phyloP scores from a whole-genome alignment of 2,888 invertebrate species.

The Megastigmus dorsalis region DNA sequence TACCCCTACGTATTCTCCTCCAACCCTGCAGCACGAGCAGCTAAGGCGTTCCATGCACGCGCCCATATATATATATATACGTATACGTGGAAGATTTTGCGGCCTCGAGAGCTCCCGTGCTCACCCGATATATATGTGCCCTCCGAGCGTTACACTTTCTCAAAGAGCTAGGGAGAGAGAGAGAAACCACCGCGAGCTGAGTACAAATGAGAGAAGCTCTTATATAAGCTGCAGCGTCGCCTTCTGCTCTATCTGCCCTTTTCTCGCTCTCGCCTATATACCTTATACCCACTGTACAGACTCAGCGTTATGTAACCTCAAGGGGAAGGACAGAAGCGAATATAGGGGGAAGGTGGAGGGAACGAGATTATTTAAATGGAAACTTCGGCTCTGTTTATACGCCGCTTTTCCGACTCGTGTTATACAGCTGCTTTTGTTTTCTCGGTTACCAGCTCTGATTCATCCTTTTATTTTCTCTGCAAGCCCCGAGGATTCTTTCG shows the following conservation, averaged over 20 bases:
- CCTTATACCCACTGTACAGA: too few species aligned
- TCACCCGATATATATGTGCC: neutral
- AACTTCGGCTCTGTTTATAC: neutral
- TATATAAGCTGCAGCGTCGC: constrained; percentile 5
- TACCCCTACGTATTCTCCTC: neutral
- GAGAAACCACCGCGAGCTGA: constrained; percentile 5
- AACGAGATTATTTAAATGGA: neutral
- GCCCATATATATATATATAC: too few species aligned
- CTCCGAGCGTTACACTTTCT: constrained; percentile 12
- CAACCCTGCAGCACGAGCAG: too few species aligned
- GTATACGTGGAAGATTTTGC: neutral
- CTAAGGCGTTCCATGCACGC: neutral
- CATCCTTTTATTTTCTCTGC: neutral
- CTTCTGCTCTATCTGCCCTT: constrained; percentile 27
- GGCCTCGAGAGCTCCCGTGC: neutral
- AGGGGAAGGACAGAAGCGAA: neutral
- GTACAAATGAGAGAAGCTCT: constrained; percentile 35
- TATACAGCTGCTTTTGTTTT: neutral
- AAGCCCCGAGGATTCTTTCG: neutral
- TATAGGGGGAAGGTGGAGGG: neutral
- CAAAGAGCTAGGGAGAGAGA: neutral
- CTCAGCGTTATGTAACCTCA: neutral
- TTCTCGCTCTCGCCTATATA: too few species aligned
- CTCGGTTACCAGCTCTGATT: neutral
- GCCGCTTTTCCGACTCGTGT: neutral